Base-by-base conservation (phyloP, 2,888 invertebrate genomes). In the Salticus scenicus region DNA sequence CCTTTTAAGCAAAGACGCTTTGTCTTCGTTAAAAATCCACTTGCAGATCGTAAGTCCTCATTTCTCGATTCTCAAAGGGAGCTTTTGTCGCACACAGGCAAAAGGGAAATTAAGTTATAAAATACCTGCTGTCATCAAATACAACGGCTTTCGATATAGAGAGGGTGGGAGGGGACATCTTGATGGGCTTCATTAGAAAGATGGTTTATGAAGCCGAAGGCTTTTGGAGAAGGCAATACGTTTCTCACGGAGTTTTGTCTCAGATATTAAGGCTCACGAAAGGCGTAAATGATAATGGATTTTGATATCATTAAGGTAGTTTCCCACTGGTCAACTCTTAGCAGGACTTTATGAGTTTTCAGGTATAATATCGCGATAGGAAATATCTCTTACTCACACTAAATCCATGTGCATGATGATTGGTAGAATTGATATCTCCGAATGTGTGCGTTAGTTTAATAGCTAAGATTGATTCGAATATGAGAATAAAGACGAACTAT, bases 1-100 rank as follows among this genome's bases (percentile, higher is more conserved):
- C 57, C 57, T 57, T 57, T 57, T 57, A 57, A 57, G 67, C 33
- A n/a, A 67, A 33, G 67, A 67, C 24, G 67, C 67, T 67, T 67
- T 67, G 37, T 67, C 67, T 67, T 67, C 67, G 67, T 67, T 67
- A 67, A 67, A 67, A 30, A n/a, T n/a, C 24, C 20, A 31, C 37
- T 31, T 33, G 67, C 67, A 20, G 67, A 67, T 67, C 67, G 67
- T 67, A 67, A 67, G 37, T 67, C 37, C 67, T 67, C 67, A 67
- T 67, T 67, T 37, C 33, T 67, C 33, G 37, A 67, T 33, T 37
- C 67, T 37, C 67, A 20, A 33, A 67, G 67, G 67, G 28, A 17
- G 24, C 20, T 24, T 57, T 24, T 57, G 57, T 57, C 24, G 57
- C 12, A 24, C 20, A 24, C 24, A 57, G 57, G 57, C 24, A 57